phyloP scores from a whole-genome alignment of 2,113 vertebrate genomes.

The Mesoclemmys tuberculata region DNA sequence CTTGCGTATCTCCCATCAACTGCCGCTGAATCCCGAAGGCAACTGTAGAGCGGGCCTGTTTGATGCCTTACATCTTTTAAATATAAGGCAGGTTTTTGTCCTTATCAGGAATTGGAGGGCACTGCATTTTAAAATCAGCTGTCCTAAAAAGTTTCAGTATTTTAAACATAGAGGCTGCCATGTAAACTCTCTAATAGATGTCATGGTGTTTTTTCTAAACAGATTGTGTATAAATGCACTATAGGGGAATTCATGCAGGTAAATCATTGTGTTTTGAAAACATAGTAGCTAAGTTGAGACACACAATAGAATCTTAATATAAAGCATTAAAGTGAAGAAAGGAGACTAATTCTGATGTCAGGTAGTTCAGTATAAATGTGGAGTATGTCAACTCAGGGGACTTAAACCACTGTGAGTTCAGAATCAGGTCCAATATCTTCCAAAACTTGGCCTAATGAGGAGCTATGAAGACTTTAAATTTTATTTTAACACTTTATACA shows the following conservation, averaged over 20 bases:
- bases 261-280: not conserved
- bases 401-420: not conserved
- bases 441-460: rapidly evolving
- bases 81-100: not conserved
- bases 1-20: no score
- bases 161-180: no score
- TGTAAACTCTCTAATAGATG: no score
- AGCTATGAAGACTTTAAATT: not conserved
- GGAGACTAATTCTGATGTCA: not conserved
- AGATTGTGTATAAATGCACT: no score
- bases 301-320: not conserved
- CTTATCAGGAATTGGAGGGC: no score
- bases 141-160: no score
- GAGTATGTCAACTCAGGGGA: rapidly evolving
- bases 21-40: no score
- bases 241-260: not conserved
- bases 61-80: not conserved
- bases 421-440: not conserved
- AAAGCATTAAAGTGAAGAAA: not conserved
- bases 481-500: not conserved
- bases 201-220: no score
- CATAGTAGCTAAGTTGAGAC: not conserved
- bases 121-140: no score
- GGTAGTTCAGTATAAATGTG: not conserved
- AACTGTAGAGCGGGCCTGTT: no score